Evolutionary conservation across 1,140 invertebrate genomes (phyloP).

Genomic region (Scaptomyza pallida): DNA sequence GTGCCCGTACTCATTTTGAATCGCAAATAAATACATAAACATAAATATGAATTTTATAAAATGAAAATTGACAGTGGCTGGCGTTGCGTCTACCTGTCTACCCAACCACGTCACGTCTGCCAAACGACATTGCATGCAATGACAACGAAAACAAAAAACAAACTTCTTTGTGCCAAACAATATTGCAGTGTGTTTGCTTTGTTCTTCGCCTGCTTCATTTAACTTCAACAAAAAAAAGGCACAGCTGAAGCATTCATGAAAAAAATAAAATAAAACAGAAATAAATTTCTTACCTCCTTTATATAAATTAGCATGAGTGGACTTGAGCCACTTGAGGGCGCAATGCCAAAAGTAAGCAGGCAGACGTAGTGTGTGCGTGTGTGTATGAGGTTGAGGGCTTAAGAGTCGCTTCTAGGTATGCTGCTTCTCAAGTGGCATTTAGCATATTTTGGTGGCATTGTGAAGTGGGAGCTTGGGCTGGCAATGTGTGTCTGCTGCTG

Average conservation of each 20-base stretch:
- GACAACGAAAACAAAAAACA: conserved; percentile 41
- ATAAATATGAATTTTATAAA: conserved; percentile 44
- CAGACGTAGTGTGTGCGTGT: conserved; percentile 3
- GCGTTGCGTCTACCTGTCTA: conserved; percentile 12
- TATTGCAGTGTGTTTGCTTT: conserved; percentile 43
- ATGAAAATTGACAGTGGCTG: conserved; percentile 37
- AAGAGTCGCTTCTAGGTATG: background rate
- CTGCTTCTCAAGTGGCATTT: conserved; percentile 63
- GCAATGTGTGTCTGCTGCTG: background rate
- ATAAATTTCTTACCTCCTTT: conserved; percentile 35
- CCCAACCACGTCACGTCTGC: background rate
- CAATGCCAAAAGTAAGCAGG: conserved; percentile 55
- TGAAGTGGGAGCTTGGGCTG: background rate
- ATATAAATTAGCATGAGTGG: conserved; percentile 74
- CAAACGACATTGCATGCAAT: conserved; percentile 27
- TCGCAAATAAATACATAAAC: conserved; percentile 56
- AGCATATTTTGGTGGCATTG: conserved; percentile 65
- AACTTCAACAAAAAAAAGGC: conserved; percentile 43
- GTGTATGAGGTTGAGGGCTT: background rate
- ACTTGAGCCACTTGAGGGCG: conserved; percentile 54
- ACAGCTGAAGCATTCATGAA: conserved; percentile 8
- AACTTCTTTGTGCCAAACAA: conserved; percentile 38
- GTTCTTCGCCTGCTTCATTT: conserved; percentile 57
- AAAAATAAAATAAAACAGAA: conserved; percentile 1
- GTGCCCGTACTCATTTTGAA: conserved; percentile 26